phyloP scores from a whole-genome alignment of 2,797 vertebrate genomes.

The Phataginus tricuspis region DNA sequence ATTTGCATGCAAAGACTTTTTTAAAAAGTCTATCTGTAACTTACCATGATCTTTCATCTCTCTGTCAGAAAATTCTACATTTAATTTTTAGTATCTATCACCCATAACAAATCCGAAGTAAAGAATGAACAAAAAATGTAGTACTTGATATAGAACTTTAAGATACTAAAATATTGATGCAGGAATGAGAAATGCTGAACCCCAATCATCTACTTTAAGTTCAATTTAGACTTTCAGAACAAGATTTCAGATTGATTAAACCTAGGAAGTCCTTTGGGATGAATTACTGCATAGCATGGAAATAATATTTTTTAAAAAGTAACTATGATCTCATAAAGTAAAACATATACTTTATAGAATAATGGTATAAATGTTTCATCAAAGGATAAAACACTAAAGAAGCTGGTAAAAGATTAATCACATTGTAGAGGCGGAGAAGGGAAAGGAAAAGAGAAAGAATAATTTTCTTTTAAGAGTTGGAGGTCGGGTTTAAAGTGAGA shows the following conservation, averaged over 20 bases:
- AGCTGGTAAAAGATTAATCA: background rate
- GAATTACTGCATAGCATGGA: background rate
- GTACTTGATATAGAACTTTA: background rate
- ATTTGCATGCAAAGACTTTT: background rate
- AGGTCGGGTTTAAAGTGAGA: background rate
- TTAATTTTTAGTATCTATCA: background rate
- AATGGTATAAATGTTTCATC: background rate
- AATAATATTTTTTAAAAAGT: background rate
- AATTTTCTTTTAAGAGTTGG: background rate
- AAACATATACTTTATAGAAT: background rate
- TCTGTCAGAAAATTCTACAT: background rate
- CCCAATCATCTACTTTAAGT: background rate
- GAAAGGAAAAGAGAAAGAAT: background rate
- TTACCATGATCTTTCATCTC: background rate
- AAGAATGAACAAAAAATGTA: background rate
- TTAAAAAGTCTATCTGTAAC: background rate
- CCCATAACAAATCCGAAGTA: background rate
- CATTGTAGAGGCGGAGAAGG: background rate
- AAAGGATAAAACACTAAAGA: background rate
- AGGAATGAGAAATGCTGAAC: slow-evolving; percentile 10
- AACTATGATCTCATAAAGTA: background rate
- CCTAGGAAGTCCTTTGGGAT: background rate
- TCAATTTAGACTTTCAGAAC: background rate
- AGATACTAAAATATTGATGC: background rate
- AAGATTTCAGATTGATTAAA: background rate